Evolutionary conservation across 2,888 invertebrate genomes (phyloP).

Genomic region (Ennomos erosarius): DNA sequence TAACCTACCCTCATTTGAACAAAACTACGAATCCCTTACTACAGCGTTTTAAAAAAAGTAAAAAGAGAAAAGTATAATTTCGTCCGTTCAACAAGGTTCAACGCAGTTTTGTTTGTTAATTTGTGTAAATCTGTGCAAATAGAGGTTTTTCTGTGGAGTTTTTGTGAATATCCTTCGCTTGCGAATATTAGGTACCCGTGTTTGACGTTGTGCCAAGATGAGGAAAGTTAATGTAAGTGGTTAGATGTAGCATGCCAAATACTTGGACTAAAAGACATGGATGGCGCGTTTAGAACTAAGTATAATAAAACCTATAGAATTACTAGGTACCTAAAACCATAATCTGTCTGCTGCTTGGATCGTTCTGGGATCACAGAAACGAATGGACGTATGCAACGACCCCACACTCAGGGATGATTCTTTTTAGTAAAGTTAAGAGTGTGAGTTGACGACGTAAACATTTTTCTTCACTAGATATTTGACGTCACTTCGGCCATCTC

Average conservation of each 20-base stretch:
- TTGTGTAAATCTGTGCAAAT: background rate
- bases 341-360: no score
- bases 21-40: conserved; percentile 5
- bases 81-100: background rate
- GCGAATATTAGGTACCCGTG: background rate
- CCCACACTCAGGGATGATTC: no score
- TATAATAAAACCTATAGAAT: no score
- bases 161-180: conserved; percentile 20
- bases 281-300: no score
- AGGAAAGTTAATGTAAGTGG: conserved; percentile 22
- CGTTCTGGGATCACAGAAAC: no score
- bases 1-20: conserved; percentile 12
- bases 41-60: conserved; percentile 6
- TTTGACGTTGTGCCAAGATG: conserved; percentile 36
- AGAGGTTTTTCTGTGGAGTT: background rate
- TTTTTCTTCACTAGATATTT: no score
- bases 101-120: background rate
- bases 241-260: conserved; percentile 14
- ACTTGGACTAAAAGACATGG: no score
- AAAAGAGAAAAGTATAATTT: conserved; percentile 8
- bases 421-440: no score
- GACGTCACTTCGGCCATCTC: no score
- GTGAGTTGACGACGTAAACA: no score
- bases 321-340: no score
- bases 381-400: no score